These are phyloP conservation scores for Euclidia mi DNA, from an alignment of 2,888 invertebrate species.

Conservation along the genomic window DNA sequence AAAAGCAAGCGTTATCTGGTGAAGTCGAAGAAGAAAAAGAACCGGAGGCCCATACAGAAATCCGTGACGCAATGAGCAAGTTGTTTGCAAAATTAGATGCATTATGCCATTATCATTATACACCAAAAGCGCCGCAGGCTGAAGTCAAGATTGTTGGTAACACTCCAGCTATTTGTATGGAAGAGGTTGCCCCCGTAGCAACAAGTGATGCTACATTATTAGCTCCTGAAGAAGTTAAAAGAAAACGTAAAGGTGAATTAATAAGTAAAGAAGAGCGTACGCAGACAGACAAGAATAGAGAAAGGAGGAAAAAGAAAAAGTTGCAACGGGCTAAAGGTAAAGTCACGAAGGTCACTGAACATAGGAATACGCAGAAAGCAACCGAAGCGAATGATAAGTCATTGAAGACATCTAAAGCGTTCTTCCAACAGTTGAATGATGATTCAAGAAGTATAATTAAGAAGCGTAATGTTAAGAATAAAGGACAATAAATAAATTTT, in stretches of 20 bases:
- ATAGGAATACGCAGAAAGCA: constrained; percentile 90
- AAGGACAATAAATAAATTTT: constrained; percentile 63
- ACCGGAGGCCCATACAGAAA: constrained; percentile 94
- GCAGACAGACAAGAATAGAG: constrained; percentile 96
- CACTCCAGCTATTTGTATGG: constrained; percentile 97
- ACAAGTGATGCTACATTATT: constrained; percentile 95
- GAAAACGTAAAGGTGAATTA: constrained; percentile 88
- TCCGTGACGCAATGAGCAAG: constrained; percentile 93
- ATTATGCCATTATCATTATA: constrained; percentile 97
- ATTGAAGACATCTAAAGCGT: constrained; percentile 92
- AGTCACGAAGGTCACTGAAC: constrained; percentile 80
- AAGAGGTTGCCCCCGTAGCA: constrained; percentile 98
- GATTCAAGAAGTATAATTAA: constrained; percentile 87
- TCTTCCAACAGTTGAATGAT: constrained; percentile 96
- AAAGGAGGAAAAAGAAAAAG: constrained; percentile 96
- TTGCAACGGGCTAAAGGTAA: constrained; percentile 91
- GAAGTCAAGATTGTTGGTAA: constrained; percentile 98
- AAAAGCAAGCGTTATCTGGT: constrained; percentile 90
- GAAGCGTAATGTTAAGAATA: constrained; percentile 76
- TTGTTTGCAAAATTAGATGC: constrained; percentile 97
- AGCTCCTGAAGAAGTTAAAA: constrained; percentile 97
- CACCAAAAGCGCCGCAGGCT: constrained; percentile 95
- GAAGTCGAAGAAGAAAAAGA: constrained; percentile 91
- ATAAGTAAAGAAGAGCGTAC: constrained; percentile 95
- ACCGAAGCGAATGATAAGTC: constrained; percentile 89